These are phyloP conservation scores for Xiphophorus couchianus DNA, from an alignment of 2,113 vertebrate species.

Conservation along the genomic window DNA sequence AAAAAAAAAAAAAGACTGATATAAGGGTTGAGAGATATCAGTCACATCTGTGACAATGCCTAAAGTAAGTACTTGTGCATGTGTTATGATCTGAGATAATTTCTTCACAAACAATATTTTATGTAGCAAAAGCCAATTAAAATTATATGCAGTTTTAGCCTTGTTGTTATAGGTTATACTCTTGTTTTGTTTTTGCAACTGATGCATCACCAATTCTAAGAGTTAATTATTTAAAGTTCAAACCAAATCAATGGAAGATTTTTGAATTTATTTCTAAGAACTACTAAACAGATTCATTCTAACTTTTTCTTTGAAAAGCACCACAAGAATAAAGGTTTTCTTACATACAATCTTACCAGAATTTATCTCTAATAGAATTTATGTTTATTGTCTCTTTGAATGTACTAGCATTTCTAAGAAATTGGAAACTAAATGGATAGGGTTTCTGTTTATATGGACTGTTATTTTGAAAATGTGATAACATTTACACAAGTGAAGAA, in stretches of 20 bases:
- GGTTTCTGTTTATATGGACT: no score
- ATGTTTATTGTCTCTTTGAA: background rate
- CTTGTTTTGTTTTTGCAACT: background rate
- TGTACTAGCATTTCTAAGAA: background rate
- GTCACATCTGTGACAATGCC: background rate
- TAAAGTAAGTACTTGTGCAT: background rate
- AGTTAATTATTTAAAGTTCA: background rate
- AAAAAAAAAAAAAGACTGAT: background rate
- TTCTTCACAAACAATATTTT: background rate
- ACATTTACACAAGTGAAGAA: background rate
- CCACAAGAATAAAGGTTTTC: background rate
- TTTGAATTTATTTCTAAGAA: background rate
- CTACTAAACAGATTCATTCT: no score
- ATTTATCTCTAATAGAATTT: background rate
- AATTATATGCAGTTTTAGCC: background rate
- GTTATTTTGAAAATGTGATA: background rate
- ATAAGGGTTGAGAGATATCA: background rate
- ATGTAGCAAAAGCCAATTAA: background rate
- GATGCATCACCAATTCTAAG: background rate
- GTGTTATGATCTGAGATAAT: background rate
- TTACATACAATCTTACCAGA: background rate
- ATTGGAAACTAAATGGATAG: background rate
- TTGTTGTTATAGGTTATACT: background rate
- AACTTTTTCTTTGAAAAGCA: background rate
- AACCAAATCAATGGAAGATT: background rate